Conservation (phyloP, 2,888 invertebrate genomes). For the Drosophila acutilabella region DNA sequence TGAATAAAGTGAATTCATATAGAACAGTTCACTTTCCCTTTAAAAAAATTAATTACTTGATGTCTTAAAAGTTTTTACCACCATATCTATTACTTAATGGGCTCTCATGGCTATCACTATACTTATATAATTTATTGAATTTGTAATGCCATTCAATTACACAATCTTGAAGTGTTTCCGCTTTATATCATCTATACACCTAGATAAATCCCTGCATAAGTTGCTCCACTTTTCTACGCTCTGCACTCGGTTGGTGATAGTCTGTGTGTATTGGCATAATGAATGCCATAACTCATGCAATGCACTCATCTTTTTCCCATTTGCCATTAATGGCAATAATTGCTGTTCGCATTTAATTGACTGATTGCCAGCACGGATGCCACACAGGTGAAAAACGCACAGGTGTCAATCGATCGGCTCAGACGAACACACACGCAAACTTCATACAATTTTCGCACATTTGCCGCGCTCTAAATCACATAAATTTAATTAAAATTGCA, state of each 20-base stretch:
- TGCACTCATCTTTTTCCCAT: conserved; percentile 56
- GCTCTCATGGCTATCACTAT: not conserved
- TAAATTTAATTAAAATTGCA: conserved; percentile 75
- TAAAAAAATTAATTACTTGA: not conserved
- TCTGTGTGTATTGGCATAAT: conserved; percentile 1
- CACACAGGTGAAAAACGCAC: conserved; percentile 42
- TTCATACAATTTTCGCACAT: conserved; percentile 30
- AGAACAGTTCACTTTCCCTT: not conserved
- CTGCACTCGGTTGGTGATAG: not conserved
- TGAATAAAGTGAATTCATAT: no score
- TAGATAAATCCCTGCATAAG: conserved; percentile 1
- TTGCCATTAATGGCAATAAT: conserved; percentile 65
- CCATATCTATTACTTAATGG: not conserved
- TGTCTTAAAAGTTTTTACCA: not conserved
- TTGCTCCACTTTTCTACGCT: conserved; percentile 15
- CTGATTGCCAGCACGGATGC: conserved; percentile 59
- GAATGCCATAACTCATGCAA: conserved; percentile 41
- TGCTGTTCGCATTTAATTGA: conserved; percentile 72
- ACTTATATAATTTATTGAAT: not conserved
- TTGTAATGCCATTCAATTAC: conserved; percentile 10
- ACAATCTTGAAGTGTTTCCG: conserved; percentile 28
- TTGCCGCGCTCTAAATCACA: conserved; percentile 75
- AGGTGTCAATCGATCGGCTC: conserved; percentile 55
- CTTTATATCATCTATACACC: conserved; percentile 1
- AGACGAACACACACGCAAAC: not conserved